Base-by-base conservation (phyloP, 2,888 invertebrate genomes). In the Drosophila siamana region DNA sequence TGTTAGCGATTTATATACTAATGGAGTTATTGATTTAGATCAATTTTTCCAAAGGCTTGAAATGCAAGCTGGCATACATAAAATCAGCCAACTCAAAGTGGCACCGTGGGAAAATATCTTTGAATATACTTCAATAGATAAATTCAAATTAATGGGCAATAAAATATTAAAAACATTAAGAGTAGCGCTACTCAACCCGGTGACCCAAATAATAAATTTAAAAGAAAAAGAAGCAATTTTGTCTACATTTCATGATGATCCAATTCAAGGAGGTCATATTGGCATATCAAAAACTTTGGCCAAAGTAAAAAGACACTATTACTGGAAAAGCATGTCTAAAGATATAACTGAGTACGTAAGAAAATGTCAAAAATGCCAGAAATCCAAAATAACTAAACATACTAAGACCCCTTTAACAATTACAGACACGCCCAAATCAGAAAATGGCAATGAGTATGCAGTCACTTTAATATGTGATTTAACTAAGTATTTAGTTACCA, bases 51-150 rank as follows among this genome's bases (percentile, higher is more conserved):
- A n/a, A 33, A 33, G 55, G 36, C 46, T 56, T 38, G 38, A 56
- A 46, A 26, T n/a, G 26, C 16, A 56, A 24, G 46, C 56, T 46
- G 33, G 44, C 44, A 56, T 56, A 33, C 2, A 16, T 5, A 4
- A 56, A n/a, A 33, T 36, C 30, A 44, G 13, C 30, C 22, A 46
- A 56, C 9, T 16, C 2, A 46, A 54, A 41, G 2, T 46, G 15
- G 26, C 15, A 15, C 46, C 46, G 46, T 28, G 46, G 11, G 46
- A 46, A 26, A 46, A 46, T 16, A 28, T 46, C 15, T 46, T 47
- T 43, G 54, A 33, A 33, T 15, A 44, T 24, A 2, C 9, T 28
- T 28, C 11, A 28, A 28, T 28, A 2, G 28, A 28, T 2, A 28
- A 28, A 9, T 28, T 28, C 0, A 38, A 38, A n/a, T n/a, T n/a